These are phyloP conservation scores for Astyanax mexicanus DNA, from an alignment of 2,797 vertebrate species.

Conservation along the genomic window DNA sequence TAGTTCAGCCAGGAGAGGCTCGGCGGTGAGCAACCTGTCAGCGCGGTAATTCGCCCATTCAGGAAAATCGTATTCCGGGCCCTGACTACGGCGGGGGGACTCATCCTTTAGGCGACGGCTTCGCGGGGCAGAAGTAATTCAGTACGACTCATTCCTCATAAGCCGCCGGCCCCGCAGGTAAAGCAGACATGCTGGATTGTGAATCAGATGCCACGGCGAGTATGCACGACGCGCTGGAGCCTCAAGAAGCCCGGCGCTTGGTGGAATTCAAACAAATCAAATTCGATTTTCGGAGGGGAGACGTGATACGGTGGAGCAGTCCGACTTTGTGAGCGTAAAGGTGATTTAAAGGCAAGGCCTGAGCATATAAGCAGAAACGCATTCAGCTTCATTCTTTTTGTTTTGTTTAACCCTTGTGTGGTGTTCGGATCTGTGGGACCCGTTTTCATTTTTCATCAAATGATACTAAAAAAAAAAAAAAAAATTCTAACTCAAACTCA, in stretches of 20 bases:
- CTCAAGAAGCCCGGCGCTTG: not conserved
- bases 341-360: not conserved
- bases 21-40: conserved; percentile 46
- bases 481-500: too few relatives aligned
- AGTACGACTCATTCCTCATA: conserved; percentile 52
- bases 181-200: conserved; percentile 36
- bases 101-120: conserved; percentile 43
- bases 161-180: conserved; percentile 41
- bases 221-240: conserved; percentile 35
- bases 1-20: conserved; percentile 58
- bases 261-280: conserved; percentile 31
- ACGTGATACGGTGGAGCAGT: conserved; percentile 15
- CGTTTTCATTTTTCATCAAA: too few relatives aligned
- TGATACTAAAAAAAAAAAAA: too few relatives aligned
- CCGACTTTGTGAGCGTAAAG: not conserved
- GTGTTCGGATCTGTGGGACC: too few relatives aligned
- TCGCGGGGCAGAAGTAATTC: conserved; percentile 60
- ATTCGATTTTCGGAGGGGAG: not conserved
- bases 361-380: not conserved
- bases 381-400: not conserved
- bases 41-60: conserved; percentile 36
- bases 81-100: conserved; percentile 1
- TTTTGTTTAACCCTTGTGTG: too few relatives aligned
- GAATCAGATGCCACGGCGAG: conserved; percentile 56
- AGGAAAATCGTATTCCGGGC: conserved; percentile 39